A percentile compares a stretch with the other conserved stretches of the same genome.
Evolutionary conservation across 2,888 invertebrate genomes (phyloP).

Genomic region (Trachelus iudaicus): DNA sequence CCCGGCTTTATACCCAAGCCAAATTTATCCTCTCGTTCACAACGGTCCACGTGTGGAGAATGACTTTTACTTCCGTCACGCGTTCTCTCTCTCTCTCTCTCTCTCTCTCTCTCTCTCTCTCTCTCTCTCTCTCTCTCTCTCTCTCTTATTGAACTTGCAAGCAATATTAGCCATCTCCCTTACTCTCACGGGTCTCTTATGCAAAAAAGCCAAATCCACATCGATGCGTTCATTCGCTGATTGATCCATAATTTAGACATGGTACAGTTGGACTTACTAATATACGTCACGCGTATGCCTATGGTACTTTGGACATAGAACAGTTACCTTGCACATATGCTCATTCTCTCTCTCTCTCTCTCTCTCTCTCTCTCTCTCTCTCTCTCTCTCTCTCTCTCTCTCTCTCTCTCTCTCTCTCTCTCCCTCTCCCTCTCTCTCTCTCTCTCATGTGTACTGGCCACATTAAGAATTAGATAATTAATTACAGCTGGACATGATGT

Average conservation of each 20-base stretch:
- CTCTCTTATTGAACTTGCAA: neutral
- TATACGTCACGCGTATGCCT: neutral
- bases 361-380: too few species aligned
- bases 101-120: constrained; percentile 4
- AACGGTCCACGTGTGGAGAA: constrained; percentile 11
- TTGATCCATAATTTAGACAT: neutral
- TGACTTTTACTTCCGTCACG: constrained; percentile 18
- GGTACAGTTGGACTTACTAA: neutral
- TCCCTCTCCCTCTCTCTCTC: too few species aligned
- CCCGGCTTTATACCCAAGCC: neutral
- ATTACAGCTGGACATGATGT: constrained; percentile 28
- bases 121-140: neutral
- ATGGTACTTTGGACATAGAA: neutral
- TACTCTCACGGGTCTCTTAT: neutral
- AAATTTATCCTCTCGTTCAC: constrained; percentile 6
- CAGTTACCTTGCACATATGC: neutral
- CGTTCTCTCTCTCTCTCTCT: neutral
- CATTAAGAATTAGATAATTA: constrained; percentile 38
- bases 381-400: too few species aligned
- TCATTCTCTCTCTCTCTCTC: too few species aligned
- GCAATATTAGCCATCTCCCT: too few species aligned
- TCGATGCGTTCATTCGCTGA: neutral
- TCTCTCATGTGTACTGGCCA: neutral
- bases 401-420: too few species aligned
- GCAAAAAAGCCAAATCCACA: neutral